phyloP scores from a whole-genome alignment of 2,888 invertebrate species.

The Napeogenes inachia region DNA sequence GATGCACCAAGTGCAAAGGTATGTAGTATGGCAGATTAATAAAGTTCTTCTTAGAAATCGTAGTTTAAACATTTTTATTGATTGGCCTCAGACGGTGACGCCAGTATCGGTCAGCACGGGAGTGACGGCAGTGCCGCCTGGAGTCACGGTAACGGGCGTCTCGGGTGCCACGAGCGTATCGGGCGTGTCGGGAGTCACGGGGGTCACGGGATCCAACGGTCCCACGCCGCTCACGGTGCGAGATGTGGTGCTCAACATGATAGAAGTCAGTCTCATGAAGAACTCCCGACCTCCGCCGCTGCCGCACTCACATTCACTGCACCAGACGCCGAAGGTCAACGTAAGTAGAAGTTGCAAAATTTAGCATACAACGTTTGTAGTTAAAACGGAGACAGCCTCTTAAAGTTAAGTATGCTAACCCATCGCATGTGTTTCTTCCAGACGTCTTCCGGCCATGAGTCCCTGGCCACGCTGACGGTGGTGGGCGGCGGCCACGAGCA shows the following conservation, averaged over 20 bases:
- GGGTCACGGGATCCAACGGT: conserved; percentile 36
- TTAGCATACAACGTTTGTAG: too few relatives aligned
- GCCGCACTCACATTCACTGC: conserved; percentile 23
- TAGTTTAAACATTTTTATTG: not conserved
- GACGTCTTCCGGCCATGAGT: conserved; percentile 60
- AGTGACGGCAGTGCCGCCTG: conserved; percentile 43
- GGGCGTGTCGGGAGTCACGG: conserved; percentile 35
- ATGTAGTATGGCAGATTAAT: not conserved
- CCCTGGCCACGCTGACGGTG: conserved; percentile 83
- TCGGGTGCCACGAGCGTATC: conserved; percentile 23
- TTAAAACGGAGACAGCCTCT: too few relatives aligned
- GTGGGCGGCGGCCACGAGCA: conserved; percentile 64
- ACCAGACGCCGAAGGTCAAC: conserved; percentile 31
- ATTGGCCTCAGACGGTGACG: conserved; percentile 9
- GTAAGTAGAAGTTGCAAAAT: not conserved
- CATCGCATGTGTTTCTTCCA: conserved; percentile 36
- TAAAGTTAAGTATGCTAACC: not conserved
- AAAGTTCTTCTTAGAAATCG: not conserved
- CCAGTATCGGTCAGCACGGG: conserved; percentile 10
- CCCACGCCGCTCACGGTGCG: conserved; percentile 84
- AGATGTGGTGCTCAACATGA: conserved; percentile 89
- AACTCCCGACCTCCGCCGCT: conserved; percentile 66
- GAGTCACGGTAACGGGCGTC: conserved; percentile 57
- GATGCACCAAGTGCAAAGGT: conserved; percentile 78
- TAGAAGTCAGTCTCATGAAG: conserved; percentile 87